Base-by-base conservation (phyloP, 2,888 invertebrate genomes). In the Tortrix viridana region DNA sequence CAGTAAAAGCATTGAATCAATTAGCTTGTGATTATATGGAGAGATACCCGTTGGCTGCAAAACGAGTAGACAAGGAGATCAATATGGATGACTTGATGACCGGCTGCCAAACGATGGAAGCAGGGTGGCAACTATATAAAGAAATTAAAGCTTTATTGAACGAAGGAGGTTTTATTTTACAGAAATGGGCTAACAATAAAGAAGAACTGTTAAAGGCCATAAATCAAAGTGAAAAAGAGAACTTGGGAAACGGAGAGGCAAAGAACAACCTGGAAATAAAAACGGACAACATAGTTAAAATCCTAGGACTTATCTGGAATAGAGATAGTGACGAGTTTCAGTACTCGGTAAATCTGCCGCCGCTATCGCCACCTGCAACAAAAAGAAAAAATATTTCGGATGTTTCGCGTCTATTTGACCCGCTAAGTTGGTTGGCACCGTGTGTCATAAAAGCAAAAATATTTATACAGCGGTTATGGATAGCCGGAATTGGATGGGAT, bases 1-100 rank as follows among this genome's bases (percentile, higher is more conserved):
- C 77, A 0, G 73, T 75, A 1, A 66, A 63, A n/a, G 57, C 70
- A 0, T 23, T 81, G 3, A 71, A 75, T 7, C 75, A 78, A 57
- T 6, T 79, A 0, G 72, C 73, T 0, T 3, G 32, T 1, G 76
- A 76, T 62, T 69, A 76, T 19, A 70, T 67, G 0, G 26, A 26
- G 0, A 44, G 69, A 0, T 72, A 67, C 26, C 23, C 23, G 1
- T 23, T 23, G 23, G 23, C 23, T 23, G 23, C 23, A 6, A 7
- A 7, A 23, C 5, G 23, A 7, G 23, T 23, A 1, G 5, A 6
- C 5, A 23, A 23, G 5, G 6, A 23, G 5, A 6, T 23, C 23
- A 6, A 23, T 7, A 7, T 23, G 23, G 23, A 23, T 6, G 23
- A 23, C 7, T 23, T 23, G 6, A 5, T 23, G 23, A 23, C 23